Percentiles rank a stretch among this genome's conserved stretches.
phyloP scores from a whole-genome alignment of 2,797 vertebrate genomes.

The Pangasius sanitwongsei region DNA sequence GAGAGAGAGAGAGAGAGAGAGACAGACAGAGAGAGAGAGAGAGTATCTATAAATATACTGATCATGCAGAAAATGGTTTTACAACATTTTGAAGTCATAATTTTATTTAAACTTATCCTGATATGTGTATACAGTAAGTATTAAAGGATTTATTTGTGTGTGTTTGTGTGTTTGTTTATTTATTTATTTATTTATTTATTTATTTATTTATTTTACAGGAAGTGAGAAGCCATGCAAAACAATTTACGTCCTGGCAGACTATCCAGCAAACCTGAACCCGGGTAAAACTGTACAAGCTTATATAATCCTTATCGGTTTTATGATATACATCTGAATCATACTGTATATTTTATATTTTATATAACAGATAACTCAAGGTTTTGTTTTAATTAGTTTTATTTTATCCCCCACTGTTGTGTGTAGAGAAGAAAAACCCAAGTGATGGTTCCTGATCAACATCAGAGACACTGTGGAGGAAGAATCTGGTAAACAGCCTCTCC shows the following conservation, averaged over 20 bases:
- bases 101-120: not conserved
- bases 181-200: too few species aligned
- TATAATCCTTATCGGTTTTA: not conserved
- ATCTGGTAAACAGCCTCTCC: not conserved
- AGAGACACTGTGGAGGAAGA: not conserved
- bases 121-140: not conserved
- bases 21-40: too few species aligned
- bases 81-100: not conserved
- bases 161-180: not conserved
- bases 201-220: not conserved
- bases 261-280: not conserved
- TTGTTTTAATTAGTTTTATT: not conserved
- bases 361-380: not conserved
- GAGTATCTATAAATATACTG: too few species aligned
- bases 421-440: not conserved
- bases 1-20: too few species aligned
- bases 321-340: not conserved
- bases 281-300: slow-evolving; percentile 1
- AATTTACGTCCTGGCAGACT: slow-evolving; percentile 15
- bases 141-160: not conserved
- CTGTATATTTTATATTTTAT: not conserved
- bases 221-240: not conserved
- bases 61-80: too few species aligned
- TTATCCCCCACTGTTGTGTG: not conserved
- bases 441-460: not conserved